Percentiles rank a stretch among this genome's conserved stretches.
Conservation (phyloP, 2,888 invertebrate species). For the Antheraea yamamai region DNA sequence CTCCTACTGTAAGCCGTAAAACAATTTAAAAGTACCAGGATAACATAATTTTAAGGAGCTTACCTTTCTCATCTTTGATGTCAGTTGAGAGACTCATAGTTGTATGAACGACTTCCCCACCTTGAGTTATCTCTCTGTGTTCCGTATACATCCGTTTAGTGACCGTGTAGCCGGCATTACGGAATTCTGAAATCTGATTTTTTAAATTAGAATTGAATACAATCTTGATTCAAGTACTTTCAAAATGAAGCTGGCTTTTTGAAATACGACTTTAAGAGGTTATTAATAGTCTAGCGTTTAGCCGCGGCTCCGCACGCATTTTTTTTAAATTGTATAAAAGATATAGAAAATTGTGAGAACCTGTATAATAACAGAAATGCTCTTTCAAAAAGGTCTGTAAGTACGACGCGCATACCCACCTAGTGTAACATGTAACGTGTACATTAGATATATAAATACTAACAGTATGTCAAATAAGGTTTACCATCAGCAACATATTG, state of each 20-base stretch:
- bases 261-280: neutral
- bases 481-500: too few relatives aligned
- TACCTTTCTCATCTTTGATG: constrained; percentile 7
- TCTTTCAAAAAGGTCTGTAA: too few relatives aligned
- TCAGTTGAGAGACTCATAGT: constrained; percentile 7
- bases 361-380: too few relatives aligned
- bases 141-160: constrained; percentile 24
- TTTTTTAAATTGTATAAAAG: too few relatives aligned
- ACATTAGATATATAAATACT: too few relatives aligned
- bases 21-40: neutral
- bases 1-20: too few relatives aligned
- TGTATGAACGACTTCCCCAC: constrained; percentile 14
- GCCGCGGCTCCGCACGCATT: too few relatives aligned
- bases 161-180: constrained; percentile 30
- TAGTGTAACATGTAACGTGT: too few relatives aligned
- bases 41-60: neutral
- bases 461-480: too few relatives aligned
- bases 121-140: constrained; percentile 6
- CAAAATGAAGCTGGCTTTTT: neutral
- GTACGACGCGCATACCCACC: too few relatives aligned
- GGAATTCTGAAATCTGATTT: constrained; percentile 15
- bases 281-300: too few relatives aligned
- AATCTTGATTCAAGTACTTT: neutral
- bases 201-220: neutral
- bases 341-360: too few relatives aligned